phyloP scores from a whole-genome alignment of 2,113 vertebrate genomes.

The Nansenia antarctica region DNA sequence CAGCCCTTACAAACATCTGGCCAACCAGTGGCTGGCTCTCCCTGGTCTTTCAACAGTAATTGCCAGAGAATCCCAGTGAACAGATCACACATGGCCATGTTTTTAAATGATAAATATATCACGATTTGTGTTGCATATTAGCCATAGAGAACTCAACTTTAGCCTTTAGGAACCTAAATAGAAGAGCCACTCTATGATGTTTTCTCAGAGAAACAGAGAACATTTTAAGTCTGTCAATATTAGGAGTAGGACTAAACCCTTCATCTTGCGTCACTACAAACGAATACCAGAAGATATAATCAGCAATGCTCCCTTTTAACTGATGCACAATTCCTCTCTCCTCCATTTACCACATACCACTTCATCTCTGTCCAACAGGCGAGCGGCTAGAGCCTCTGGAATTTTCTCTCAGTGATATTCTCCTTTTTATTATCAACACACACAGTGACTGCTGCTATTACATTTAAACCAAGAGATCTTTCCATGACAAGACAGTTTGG shows the following conservation, averaged over 20 bases:
- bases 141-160: no score
- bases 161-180: no score
- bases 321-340: not conserved
- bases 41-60: no score
- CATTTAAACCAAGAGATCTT: constrained; percentile 34
- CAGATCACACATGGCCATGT: no score
- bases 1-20: constrained; percentile 5
- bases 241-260: not conserved
- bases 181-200: no score
- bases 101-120: no score
- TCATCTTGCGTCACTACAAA: not conserved
- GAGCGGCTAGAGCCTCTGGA: not conserved
- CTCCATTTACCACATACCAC: not conserved
- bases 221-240: not conserved
- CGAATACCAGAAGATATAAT: not conserved
- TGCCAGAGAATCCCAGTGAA: no score
- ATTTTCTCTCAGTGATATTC: constrained; percentile 6
- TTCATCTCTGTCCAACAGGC: not conserved
- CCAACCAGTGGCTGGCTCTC: no score
- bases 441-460: not conserved
- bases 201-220: no score
- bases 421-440: constrained; percentile 11
- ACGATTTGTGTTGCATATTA: no score
- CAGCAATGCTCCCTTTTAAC: not conserved
- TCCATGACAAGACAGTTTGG: constrained; percentile 44